phyloP scores from a whole-genome alignment of 2,113 vertebrate genomes.

The Aptenodytes forsteri region DNA sequence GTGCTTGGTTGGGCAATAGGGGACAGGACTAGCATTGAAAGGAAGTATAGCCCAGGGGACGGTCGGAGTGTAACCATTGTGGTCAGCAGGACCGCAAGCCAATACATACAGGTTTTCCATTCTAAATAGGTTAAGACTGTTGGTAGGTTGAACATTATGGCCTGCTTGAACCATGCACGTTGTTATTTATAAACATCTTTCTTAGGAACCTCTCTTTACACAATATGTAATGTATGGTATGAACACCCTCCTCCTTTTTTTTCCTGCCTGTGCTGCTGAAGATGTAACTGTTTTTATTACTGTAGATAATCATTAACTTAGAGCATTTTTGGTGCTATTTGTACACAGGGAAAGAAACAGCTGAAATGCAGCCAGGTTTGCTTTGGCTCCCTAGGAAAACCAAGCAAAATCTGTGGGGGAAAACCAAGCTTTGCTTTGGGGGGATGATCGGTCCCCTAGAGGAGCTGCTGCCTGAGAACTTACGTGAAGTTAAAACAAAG shows the following conservation, averaged over 20 bases:
- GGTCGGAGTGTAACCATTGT: rapidly evolving
- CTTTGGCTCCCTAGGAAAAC: neutral
- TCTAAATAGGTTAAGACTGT: neutral
- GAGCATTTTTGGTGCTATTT: neutral
- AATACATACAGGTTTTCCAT: rapidly evolving
- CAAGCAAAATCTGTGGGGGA: neutral
- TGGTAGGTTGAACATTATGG: neutral
- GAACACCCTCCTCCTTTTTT: neutral
- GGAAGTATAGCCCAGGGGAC: neutral
- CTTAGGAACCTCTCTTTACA: neutral
- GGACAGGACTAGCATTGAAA: neutral
- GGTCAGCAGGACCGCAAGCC: neutral
- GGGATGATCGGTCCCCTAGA: neutral
- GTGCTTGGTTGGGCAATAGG: neutral
- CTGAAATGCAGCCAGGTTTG: neutral
- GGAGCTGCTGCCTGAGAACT: neutral
- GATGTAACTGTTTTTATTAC: neutral
- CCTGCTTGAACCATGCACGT: neutral
- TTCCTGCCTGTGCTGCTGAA: neutral
- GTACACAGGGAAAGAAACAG: neutral
- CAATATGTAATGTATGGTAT: too few relatives aligned
- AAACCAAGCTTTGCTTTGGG: neutral
- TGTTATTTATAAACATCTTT: neutral
- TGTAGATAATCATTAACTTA: neutral
- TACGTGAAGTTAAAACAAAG: neutral